phyloP scores from a whole-genome alignment of 2,797 vertebrate genomes.

The Sebastolobus altivelis region DNA sequence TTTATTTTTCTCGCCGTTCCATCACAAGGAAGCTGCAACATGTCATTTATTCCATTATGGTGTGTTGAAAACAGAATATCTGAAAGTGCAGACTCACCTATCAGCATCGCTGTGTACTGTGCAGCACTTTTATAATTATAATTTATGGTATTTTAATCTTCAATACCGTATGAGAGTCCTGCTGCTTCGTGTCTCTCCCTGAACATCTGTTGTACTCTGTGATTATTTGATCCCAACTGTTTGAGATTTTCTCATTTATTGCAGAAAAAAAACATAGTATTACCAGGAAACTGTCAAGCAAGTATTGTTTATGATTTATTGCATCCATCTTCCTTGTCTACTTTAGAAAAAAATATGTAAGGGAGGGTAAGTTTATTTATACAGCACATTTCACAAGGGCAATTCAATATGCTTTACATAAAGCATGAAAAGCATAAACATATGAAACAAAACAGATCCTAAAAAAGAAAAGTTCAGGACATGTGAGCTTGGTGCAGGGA shows the following conservation, averaged over 20 bases:
- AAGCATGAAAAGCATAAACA: background rate
- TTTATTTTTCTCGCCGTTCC: background rate
- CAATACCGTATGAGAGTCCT: background rate
- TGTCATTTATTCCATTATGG: constrained; percentile 21
- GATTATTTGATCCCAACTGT: background rate
- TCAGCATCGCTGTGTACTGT: background rate
- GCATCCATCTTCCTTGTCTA: background rate
- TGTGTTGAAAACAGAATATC: constrained; percentile 2
- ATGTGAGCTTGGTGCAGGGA: too few relatives aligned
- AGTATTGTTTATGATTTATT: constrained; percentile 10
- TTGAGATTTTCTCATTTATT: constrained; percentile 5
- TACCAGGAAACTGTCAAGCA: constrained; percentile 1
- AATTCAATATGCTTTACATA: background rate
- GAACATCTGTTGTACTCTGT: background rate
- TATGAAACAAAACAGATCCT: background rate
- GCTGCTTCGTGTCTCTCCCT: constrained; percentile 8
- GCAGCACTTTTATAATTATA: constrained; percentile 4
- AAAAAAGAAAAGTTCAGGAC: too few relatives aligned
- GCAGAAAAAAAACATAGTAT: background rate
- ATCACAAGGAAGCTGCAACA: constrained; percentile 16
- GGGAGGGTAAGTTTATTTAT: background rate
- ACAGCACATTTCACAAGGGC: background rate
- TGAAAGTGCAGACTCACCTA: constrained; percentile 10
- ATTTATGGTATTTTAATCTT: constrained; percentile 9
- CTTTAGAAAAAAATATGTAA: background rate